A percentile compares a stretch with the other conserved stretches of the same genome.
Conservation (phyloP, 2,797 vertebrate genomes). For the Urocyon cinereoargenteus region DNA sequence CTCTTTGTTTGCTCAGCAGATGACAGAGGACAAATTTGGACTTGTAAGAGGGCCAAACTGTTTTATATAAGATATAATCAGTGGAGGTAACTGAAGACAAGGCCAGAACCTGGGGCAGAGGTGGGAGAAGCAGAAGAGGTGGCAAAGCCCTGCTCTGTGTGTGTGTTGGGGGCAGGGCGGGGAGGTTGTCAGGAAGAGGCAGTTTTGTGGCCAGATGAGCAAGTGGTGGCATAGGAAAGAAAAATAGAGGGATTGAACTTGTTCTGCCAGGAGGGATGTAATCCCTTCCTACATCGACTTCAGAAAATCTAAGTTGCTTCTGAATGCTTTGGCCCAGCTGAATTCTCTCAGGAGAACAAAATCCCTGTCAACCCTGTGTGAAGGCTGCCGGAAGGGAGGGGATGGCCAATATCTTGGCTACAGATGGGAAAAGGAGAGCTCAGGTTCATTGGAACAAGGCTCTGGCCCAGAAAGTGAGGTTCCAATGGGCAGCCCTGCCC, state of each 20-base stretch:
- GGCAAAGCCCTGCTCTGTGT: neutral
- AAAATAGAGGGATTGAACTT: neutral
- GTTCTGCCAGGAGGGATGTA: neutral
- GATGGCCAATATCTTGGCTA: neutral
- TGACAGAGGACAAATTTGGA: neutral
- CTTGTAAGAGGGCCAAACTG: neutral
- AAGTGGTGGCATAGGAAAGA: neutral
- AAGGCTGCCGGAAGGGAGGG: neutral
- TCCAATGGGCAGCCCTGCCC: neutral
- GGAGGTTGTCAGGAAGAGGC: neutral
- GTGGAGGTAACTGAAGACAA: neutral
- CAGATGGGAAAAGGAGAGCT: neutral
- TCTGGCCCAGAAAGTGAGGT: neutral
- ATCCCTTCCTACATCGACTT: neutral
- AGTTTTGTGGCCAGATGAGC: neutral
- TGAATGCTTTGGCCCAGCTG: neutral
- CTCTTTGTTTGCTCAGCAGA: neutral
- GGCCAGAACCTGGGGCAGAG: neutral
- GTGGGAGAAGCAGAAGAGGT: neutral
- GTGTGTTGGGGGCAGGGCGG: neutral
- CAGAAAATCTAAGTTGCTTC: conserved; percentile 4
- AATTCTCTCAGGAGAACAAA: neutral
- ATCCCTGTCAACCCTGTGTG: neutral
- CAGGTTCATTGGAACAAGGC: neutral
- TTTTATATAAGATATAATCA: conserved; percentile 1